Conservation (phyloP, 1,140 invertebrate genomes). For the Calosoma granatense region DNA sequence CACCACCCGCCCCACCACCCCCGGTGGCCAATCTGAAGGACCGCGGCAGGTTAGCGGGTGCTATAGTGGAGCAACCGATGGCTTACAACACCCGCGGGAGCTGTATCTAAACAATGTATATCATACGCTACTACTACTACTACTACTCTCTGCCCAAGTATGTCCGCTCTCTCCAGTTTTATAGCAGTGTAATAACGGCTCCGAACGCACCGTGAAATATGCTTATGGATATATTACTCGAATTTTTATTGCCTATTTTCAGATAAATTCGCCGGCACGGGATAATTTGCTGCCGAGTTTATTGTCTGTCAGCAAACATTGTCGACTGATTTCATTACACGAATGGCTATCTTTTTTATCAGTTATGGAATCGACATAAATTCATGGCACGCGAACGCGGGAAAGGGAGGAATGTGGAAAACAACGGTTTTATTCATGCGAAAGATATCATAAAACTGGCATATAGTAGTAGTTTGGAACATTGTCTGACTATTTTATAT, state of each 20-base stretch:
- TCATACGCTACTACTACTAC: neutral
- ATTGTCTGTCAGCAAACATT: too few species aligned
- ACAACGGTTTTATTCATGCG: too few species aligned
- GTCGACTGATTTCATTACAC: too few species aligned
- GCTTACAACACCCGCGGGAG: neutral
- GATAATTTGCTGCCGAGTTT: neutral
- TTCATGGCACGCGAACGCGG: too few species aligned
- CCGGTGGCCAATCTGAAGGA: neutral
- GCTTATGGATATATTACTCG: constrained; percentile 7
- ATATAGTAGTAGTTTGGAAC: too few species aligned
- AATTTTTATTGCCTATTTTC: constrained; percentile 3
- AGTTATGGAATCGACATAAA: too few species aligned
- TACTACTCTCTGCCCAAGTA: neutral
- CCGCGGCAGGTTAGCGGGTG: neutral
- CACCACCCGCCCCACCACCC: too few species aligned
- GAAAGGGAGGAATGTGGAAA: too few species aligned
- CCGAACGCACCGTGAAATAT: neutral
- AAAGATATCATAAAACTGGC: too few species aligned
- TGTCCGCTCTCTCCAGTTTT: neutral
- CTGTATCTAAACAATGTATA: constrained; percentile 8
- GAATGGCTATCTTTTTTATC: too few species aligned
- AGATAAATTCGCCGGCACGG: neutral
- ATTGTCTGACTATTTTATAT: too few species aligned
- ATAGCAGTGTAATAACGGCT: constrained; percentile 4
- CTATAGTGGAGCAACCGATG: neutral